These are phyloP conservation scores for Pasiphila rectangulata DNA, from an alignment of 2,888 invertebrate genomes.

Conservation along the genomic window DNA sequence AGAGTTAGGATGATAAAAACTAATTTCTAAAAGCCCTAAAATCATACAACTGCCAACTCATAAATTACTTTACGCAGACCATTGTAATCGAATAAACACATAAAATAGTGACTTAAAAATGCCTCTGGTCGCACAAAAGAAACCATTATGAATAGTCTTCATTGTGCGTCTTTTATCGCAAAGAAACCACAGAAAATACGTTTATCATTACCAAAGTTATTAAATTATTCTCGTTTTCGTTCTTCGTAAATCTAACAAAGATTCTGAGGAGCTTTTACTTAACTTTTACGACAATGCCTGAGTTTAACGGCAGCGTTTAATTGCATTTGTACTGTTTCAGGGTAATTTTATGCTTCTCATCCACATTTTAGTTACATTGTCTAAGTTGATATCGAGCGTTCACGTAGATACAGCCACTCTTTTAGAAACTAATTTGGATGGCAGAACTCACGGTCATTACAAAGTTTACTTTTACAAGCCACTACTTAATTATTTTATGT, in stretches of 20 bases:
- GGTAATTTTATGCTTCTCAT: slow-evolving; percentile 58
- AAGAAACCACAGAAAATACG: slow-evolving; percentile 38
- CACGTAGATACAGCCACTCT: slow-evolving; percentile 58
- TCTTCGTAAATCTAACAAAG: slow-evolving; percentile 62
- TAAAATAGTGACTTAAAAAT: slow-evolving; percentile 21
- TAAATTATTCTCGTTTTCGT: slow-evolving; percentile 48
- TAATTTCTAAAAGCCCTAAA: neutral
- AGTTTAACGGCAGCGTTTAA: slow-evolving; percentile 66
- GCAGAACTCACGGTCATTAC: slow-evolving; percentile 43
- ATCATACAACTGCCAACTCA: slow-evolving; percentile 8
- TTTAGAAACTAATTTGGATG: slow-evolving; percentile 56
- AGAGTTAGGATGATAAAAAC: neutral
- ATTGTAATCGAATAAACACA: slow-evolving; percentile 13
- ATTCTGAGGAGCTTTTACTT: slow-evolving; percentile 58
- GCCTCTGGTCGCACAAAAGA: slow-evolving; percentile 19
- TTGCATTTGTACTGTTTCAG: slow-evolving; percentile 63
- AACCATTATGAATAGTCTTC: slow-evolving; percentile 18
- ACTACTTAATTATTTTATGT: slow-evolving; percentile 24
- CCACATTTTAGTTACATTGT: slow-evolving; percentile 68
- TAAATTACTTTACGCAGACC: slow-evolving; percentile 22
- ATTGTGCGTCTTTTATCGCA: slow-evolving; percentile 27
- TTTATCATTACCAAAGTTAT: slow-evolving; percentile 46
- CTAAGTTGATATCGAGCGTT: slow-evolving; percentile 63
- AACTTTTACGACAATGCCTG: slow-evolving; percentile 61
- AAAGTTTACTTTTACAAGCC: slow-evolving; percentile 40